Evolutionary conservation across 2,888 invertebrate species (phyloP).

Genomic region (Bedellia somnulentella): DNA sequence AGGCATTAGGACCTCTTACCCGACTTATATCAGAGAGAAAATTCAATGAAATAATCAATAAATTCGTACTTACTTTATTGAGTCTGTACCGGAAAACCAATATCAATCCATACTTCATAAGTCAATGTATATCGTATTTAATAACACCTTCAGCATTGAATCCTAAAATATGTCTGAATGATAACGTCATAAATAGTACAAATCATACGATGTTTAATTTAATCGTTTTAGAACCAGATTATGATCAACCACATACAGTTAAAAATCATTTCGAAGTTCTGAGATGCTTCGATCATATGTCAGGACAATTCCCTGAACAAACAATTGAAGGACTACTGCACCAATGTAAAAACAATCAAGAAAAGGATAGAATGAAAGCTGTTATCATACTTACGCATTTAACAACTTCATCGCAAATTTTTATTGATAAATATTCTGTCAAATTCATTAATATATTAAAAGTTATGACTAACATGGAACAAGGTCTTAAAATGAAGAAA

Average conservation of each 20-base stretch:
- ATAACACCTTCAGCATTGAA: slow-evolving; percentile 68
- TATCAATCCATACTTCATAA: slow-evolving; percentile 73
- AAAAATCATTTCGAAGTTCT: slow-evolving; percentile 91
- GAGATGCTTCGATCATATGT: slow-evolving; percentile 75
- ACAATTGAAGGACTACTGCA: slow-evolving; percentile 75
- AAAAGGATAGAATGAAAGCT: slow-evolving; percentile 75
- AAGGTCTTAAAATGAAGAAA: slow-evolving; percentile 72
- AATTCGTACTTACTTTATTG: slow-evolving; percentile 78
- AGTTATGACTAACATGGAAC: slow-evolving; percentile 59
- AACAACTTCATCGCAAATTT: slow-evolving; percentile 74
- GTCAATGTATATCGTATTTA: slow-evolving; percentile 76
- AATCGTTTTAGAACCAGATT: slow-evolving; percentile 75
- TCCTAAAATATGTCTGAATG: slow-evolving; percentile 39
- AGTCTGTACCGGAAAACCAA: slow-evolving; percentile 74
- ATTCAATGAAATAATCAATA: slow-evolving; percentile 75
- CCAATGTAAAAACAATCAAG: slow-evolving; percentile 73
- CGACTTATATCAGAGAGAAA: slow-evolving; percentile 74
- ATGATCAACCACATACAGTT: slow-evolving; percentile 79
- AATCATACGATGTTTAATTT: slow-evolving; percentile 65
- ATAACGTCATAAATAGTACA: slow-evolving; percentile 53
- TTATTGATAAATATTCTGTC: slow-evolving; percentile 62
- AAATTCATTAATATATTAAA: slow-evolving; percentile 64
- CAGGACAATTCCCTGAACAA: slow-evolving; percentile 71
- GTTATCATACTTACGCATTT: slow-evolving; percentile 82
- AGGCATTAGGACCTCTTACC: slow-evolving; percentile 83